Evolutionary conservation across 92 coral and sea anemone species (phyloP), one percentile per base, ranked within the genome.

Genomic region (Diadumene lineata): DNA sequence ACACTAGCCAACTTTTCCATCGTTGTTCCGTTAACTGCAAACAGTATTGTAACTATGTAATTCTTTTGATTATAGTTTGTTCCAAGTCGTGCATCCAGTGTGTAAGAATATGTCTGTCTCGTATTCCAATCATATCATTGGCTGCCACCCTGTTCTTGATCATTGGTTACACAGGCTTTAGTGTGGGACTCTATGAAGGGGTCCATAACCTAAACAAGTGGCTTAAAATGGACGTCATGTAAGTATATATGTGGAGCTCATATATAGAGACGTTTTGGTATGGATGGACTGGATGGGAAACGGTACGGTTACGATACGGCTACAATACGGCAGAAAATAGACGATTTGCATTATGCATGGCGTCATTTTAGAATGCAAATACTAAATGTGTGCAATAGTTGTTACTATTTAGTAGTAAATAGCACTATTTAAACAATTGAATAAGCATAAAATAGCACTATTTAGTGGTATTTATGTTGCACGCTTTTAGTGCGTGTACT

Each of bases 171-270:
- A 81, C 90, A 32, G 94, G 93, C 31, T 91, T 94, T 77, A 87
- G 88, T 28, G 84, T 88, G 34, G 97, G 97, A 2, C 79, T 94
- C 60, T 81, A 85, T 31, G 84, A 86, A 57, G 98, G 91, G 17
- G 89, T 94, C 1, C 65, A 72, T 1, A 73, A 89, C 70, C 86
- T 94, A 55, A 94, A 94, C 79, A 67, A 62, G 56, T 92, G 89
- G 90, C 90, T 94, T 1, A 84, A 92, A 79, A 84, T 94, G 97
- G 94, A 86, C 56, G 79, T 90, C 0, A 73, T 89, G 98, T 94
- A 75, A 87, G 98, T 88, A 64, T 31, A 11, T 22, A 19, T 38
- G 18, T 38, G 43, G 13, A 28, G 68, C 68, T 38, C 38, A 62
- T 31, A n/a, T 22, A 58, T 3, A 13, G 18, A 21, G 10, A 9